These are phyloP conservation scores for Fratercula arctica DNA, from an alignment of 2,797 vertebrate species.

Conservation along the genomic window DNA sequence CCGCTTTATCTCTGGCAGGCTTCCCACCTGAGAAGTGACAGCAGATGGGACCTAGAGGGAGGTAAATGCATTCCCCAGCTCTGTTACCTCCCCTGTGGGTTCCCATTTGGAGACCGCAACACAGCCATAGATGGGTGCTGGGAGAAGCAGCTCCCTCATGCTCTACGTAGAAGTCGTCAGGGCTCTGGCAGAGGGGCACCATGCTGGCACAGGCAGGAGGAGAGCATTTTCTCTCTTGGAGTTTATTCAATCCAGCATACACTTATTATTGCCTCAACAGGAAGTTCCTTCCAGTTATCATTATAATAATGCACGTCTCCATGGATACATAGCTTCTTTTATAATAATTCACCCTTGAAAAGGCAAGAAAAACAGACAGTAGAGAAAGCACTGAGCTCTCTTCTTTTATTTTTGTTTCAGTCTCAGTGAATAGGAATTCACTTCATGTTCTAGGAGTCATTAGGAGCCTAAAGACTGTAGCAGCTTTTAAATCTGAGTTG, in stretches of 20 bases:
- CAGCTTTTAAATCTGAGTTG: conserved; percentile 50
- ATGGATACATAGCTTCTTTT: conserved; percentile 46
- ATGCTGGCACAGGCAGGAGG: not conserved
- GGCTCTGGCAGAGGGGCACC: not conserved
- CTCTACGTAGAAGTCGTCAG: rapidly evolving
- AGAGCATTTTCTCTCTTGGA: conserved; percentile 2
- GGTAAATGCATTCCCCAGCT: not conserved
- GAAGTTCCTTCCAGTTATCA: conserved; percentile 57
- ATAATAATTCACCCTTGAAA: conserved; percentile 50
- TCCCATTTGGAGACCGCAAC: not conserved
- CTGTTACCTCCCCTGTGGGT: not conserved
- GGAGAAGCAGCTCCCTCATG: not conserved
- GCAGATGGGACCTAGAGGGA: not conserved
- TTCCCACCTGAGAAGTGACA: rapidly evolving
- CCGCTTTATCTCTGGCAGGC: not conserved
- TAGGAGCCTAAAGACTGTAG: conserved; percentile 64
- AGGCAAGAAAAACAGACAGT: conserved; percentile 39
- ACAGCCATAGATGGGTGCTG: not conserved
- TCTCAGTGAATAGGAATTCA: conserved; percentile 39
- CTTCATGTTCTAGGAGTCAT: conserved; percentile 49
- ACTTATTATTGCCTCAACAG: conserved; percentile 55
- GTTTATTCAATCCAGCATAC: conserved; percentile 30
- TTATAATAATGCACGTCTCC: conserved; percentile 56
- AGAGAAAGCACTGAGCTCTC: conserved; percentile 19
- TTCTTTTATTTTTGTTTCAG: conserved; percentile 32